These are phyloP conservation scores for Aselliscus stoliczkanus DNA, from an alignment of 2,797 vertebrate genomes.

Conservation along the genomic window DNA sequence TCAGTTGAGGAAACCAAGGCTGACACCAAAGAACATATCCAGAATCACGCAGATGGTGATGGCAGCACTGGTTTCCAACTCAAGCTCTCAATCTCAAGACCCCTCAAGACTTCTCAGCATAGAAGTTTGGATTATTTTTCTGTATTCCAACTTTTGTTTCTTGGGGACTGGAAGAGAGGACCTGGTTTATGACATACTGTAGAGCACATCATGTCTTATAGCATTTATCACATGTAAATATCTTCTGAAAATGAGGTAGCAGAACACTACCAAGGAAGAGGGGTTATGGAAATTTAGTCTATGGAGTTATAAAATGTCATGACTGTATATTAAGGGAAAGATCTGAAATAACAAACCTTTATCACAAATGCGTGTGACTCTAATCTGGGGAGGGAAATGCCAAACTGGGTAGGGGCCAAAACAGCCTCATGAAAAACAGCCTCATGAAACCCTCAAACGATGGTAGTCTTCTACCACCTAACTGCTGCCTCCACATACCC, in stretches of 20 bases:
- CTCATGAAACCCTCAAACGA: not conserved
- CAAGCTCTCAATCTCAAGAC: not conserved
- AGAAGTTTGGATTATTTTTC: not conserved
- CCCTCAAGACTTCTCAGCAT: not conserved
- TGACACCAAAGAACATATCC: not conserved
- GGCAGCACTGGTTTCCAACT: not conserved
- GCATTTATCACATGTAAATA: not conserved
- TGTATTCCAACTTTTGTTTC: not conserved
- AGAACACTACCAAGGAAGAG: not conserved
- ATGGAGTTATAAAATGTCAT: not conserved
- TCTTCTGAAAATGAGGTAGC: not conserved
- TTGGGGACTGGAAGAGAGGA: not conserved
- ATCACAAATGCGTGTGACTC: not conserved
- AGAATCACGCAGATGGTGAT: not conserved
- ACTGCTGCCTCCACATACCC: not conserved
- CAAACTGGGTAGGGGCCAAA: not conserved
- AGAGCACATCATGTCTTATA: not conserved
- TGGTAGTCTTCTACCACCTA: not conserved
- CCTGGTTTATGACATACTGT: not conserved
- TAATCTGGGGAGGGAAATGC: not conserved
- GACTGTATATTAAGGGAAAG: not conserved
- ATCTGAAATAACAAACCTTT: not conserved
- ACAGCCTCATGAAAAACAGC: too few species aligned
- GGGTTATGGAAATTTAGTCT: not conserved
- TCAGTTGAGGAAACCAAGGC: not conserved